Evolutionary conservation across 2,797 vertebrate genomes (phyloP).

Genomic region (Coregonus suidteri): DNA sequence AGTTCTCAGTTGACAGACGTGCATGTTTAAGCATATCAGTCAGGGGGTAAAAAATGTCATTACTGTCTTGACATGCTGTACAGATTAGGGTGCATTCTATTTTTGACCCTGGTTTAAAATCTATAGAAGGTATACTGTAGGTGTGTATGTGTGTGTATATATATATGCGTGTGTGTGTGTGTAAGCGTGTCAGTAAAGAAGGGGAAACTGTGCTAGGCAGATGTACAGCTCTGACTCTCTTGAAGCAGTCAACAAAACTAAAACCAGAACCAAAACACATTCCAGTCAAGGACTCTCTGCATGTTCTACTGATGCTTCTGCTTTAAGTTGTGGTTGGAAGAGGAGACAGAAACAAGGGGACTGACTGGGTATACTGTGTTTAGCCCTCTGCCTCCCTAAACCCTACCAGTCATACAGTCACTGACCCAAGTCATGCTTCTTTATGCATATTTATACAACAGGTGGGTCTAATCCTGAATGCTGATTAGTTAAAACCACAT

Average conservation of each 20-base stretch:
- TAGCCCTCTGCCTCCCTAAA: constrained; percentile 14
- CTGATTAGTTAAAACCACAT: too few species aligned
- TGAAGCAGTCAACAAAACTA: constrained; percentile 54
- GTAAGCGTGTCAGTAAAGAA: constrained; percentile 9
- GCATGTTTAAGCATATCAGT: not conserved
- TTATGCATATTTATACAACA: too few species aligned
- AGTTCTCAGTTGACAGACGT: constrained; percentile 17
- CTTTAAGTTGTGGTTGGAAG: constrained; percentile 33
- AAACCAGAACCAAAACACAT: constrained; percentile 67
- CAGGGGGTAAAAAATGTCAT: constrained; percentile 6
- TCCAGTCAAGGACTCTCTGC: constrained; percentile 48
- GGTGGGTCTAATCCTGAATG: too few species aligned
- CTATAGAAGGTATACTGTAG: not conserved
- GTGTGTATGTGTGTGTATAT: constrained; percentile 1
- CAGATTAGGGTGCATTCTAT: not conserved
- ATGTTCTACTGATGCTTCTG: constrained; percentile 44
- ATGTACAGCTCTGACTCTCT: constrained; percentile 56
- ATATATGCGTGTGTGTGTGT: not conserved
- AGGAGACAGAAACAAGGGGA: constrained; percentile 46
- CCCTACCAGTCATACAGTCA: constrained; percentile 10
- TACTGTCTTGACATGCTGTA: constrained; percentile 14
- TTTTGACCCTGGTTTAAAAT: not conserved
- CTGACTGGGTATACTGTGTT: constrained; percentile 21
- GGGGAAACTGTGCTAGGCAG: constrained; percentile 57
- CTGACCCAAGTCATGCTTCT: not conserved